Percentiles rank a stretch among this genome's conserved stretches.
Conservation (phyloP, 2,797 vertebrate genomes). For the Takifugu ocellatus region DNA sequence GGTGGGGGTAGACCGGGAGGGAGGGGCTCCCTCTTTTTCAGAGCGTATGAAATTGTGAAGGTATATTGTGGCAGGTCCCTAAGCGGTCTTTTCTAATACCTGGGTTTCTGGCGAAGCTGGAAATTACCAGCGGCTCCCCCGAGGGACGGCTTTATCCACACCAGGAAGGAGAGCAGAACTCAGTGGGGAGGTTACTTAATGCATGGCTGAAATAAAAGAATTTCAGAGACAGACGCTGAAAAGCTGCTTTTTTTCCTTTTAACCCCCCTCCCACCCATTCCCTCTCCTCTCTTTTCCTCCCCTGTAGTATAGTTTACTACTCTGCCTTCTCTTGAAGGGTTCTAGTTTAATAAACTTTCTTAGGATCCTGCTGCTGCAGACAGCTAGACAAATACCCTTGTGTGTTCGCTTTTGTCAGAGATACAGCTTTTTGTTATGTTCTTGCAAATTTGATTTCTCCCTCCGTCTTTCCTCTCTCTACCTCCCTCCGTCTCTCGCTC, state of each 20-base stretch:
- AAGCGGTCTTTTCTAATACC: slow-evolving; percentile 99
- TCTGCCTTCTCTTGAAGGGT: slow-evolving; percentile 85
- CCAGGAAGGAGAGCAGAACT: slow-evolving; percentile 99
- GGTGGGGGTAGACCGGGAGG: slow-evolving; percentile 61
- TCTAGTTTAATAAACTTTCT: slow-evolving; percentile 95
- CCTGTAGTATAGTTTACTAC: slow-evolving; percentile 91
- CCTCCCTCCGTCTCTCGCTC: slow-evolving; percentile 64
- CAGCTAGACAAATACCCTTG: slow-evolving; percentile 79
- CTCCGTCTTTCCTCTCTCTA: slow-evolving; percentile 71
- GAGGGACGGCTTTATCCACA: slow-evolving; percentile 99
- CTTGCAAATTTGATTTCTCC: slow-evolving; percentile 82
- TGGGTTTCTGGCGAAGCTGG: slow-evolving; percentile 99
- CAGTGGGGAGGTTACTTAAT: slow-evolving; percentile 99
- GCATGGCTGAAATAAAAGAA: slow-evolving; percentile 99
- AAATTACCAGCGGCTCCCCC: slow-evolving; percentile 92
- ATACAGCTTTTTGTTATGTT: slow-evolving; percentile 83
- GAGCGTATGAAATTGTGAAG: slow-evolving; percentile 99
- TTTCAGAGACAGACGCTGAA: slow-evolving; percentile 93
- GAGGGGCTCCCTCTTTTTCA: slow-evolving; percentile 74
- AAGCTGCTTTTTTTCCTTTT: slow-evolving; percentile 72
- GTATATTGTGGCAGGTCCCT: slow-evolving; percentile 99
- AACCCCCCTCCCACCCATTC: slow-evolving; percentile 21
- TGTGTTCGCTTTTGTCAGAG: slow-evolving; percentile 79
- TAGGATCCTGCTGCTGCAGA: slow-evolving; percentile 87
- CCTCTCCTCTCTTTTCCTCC: slow-evolving; percentile 65